phyloP scores from a whole-genome alignment of 2,113 vertebrate genomes.

The Phalacrocorax pelagicus region DNA sequence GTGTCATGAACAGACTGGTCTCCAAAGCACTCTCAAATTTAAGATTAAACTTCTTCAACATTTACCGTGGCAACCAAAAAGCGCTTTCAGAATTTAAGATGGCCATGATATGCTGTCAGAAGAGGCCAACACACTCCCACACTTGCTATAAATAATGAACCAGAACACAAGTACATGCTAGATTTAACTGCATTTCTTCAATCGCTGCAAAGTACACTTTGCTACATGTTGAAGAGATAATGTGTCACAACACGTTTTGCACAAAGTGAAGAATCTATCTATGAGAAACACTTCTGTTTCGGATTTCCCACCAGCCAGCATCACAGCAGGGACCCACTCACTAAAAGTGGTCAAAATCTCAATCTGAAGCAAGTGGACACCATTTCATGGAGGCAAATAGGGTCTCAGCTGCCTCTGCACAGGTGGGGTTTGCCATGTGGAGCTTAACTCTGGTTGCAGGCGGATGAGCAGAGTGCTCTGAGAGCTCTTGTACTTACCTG shows the following conservation, averaged over 20 bases:
- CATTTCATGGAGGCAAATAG: not conserved
- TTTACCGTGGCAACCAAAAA: slow-evolving; percentile 29
- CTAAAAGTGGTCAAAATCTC: not conserved
- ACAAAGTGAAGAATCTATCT: slow-evolving; percentile 41
- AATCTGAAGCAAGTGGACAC: not conserved
- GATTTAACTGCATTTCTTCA: slow-evolving; percentile 50
- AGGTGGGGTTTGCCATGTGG: not conserved
- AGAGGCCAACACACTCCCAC: slow-evolving; percentile 67
- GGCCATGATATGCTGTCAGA: slow-evolving; percentile 62
- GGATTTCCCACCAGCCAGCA: slow-evolving; percentile 26
- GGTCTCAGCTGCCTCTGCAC: fast-evolving
- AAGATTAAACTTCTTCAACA: slow-evolving; percentile 47
- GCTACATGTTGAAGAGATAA: slow-evolving; percentile 50
- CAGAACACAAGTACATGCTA: slow-evolving; percentile 46
- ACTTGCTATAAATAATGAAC: slow-evolving; percentile 52
- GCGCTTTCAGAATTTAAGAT: slow-evolving; percentile 45
- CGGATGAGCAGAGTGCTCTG: not conserved
- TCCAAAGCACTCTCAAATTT: slow-evolving; percentile 6
- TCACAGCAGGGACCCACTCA: not conserved
- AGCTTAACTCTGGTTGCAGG: not conserved
- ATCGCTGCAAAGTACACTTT: slow-evolving; percentile 38
- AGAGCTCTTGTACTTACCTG: not conserved
- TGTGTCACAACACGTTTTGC: slow-evolving; percentile 64
- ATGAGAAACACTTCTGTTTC: slow-evolving; percentile 8
- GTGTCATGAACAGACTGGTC: slow-evolving; percentile 16